These are phyloP conservation scores for Erethizon dorsatum DNA, from an alignment of 2,797 vertebrate species.

Conservation along the genomic window DNA sequence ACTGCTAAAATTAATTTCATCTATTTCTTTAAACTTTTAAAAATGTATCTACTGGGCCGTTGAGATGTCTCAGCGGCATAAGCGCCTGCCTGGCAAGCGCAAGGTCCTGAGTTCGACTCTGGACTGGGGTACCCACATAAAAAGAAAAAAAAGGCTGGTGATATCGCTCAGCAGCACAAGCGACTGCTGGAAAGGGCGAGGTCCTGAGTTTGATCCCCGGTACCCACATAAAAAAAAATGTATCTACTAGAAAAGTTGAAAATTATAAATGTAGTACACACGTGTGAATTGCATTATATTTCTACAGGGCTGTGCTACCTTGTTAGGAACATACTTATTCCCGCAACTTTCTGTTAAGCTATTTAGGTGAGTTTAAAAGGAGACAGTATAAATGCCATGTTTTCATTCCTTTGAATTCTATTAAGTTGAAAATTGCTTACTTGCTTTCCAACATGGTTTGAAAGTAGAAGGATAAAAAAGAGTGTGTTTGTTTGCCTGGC, in stretches of 20 bases:
- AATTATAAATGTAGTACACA: neutral
- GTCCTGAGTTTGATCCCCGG: too few species aligned
- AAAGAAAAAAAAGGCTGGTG: too few species aligned
- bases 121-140: too few species aligned
- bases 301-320: neutral
- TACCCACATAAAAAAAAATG: neutral
- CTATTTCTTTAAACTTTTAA: constrained; percentile 14
- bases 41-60: neutral
- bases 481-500: neutral
- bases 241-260: neutral
- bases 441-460: neutral
- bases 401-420: neutral
- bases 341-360: neutral
- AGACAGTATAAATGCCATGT: neutral
- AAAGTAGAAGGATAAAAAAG: neutral
- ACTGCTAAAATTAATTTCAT: constrained; percentile 9
- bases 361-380: neutral
- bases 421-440: neutral
- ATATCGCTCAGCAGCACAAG: too few species aligned
- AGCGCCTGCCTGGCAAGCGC: too few species aligned
- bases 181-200: too few species aligned
- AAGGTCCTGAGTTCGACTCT: too few species aligned
- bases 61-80: too few species aligned
- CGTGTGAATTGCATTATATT: neutral
- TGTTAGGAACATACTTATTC: neutral